Conservation (phyloP, 2,888 invertebrate species). For the Dolichomitus sp. region DNA sequence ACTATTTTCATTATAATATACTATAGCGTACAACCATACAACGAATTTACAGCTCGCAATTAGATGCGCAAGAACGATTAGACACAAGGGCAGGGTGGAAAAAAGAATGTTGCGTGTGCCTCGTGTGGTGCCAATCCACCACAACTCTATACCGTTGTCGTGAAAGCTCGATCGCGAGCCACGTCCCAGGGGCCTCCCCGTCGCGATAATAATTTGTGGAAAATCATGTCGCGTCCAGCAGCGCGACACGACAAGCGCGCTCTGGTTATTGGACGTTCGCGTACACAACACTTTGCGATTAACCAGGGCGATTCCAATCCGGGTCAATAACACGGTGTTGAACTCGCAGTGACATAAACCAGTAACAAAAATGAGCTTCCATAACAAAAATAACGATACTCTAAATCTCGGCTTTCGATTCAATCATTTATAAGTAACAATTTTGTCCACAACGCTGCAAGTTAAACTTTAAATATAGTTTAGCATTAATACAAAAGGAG, state of each 20-base stretch:
- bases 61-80: slow-evolving; percentile 66
- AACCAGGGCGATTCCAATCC: slow-evolving; percentile 49
- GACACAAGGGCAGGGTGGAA: slow-evolving; percentile 47
- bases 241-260: slow-evolving; percentile 51
- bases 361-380: slow-evolving; percentile 29
- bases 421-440: neutral
- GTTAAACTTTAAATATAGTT: too few species aligned
- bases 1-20: slow-evolving; percentile 24
- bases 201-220: slow-evolving; percentile 66
- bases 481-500: too few species aligned
- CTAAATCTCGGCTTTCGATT: neutral
- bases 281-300: slow-evolving; percentile 16
- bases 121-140: slow-evolving; percentile 44
- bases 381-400: neutral
- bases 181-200: slow-evolving; percentile 51
- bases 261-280: slow-evolving; percentile 24
- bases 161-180: slow-evolving; percentile 55
- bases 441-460: neutral
- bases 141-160: slow-evolving; percentile 21
- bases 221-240: slow-evolving; percentile 61
- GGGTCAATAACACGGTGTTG: slow-evolving; percentile 54
- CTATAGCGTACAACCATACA: slow-evolving; percentile 32
- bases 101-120: slow-evolving; percentile 55
- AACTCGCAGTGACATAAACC: slow-evolving; percentile 39
- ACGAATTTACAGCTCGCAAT: slow-evolving; percentile 63